phyloP scores from a whole-genome alignment of 1,140 invertebrate species.

The Drosophila miranda region DNA sequence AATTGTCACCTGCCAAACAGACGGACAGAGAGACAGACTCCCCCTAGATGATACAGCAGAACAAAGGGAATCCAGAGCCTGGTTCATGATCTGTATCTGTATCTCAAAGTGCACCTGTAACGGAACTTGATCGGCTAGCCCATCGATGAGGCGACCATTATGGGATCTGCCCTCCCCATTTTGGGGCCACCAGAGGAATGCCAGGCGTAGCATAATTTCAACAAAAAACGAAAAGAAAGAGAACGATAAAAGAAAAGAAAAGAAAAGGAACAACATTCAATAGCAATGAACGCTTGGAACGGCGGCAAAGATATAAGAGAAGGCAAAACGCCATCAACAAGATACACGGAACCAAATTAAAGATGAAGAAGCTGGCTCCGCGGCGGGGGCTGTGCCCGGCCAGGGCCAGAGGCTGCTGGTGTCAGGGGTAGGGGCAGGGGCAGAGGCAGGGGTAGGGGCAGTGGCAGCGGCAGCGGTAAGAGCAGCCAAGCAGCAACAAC shows the following conservation, averaged over 20 bases:
- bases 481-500: slow-evolving; percentile 15
- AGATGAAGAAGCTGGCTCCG: slow-evolving; percentile 67
- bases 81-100: background rate
- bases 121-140: too few species aligned
- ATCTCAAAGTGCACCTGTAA: slow-evolving; percentile 42
- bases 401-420: too few species aligned
- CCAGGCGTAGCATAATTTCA: slow-evolving; percentile 77
- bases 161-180: background rate
- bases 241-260: slow-evolving; percentile 14
- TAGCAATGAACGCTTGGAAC: slow-evolving; percentile 47
- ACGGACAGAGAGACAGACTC: slow-evolving; percentile 20
- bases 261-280: slow-evolving; percentile 50
- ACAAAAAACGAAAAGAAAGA: slow-evolving; percentile 28
- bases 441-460: slow-evolving; percentile 10
- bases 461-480: slow-evolving; percentile 2
- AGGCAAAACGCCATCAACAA: slow-evolving; percentile 79
- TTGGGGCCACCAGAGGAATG: slow-evolving; percentile 53
- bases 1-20: slow-evolving; percentile 49
- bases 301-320: slow-evolving; percentile 75
- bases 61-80: slow-evolving; percentile 3
- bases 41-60: background rate
- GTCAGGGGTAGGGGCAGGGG: background rate
- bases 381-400: background rate
- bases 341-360: slow-evolving; percentile 80
- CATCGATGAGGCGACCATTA: too few species aligned